These are phyloP conservation scores for Ophonus ardosiacus DNA, from an alignment of 2,888 invertebrate genomes.

Conservation along the genomic window DNA sequence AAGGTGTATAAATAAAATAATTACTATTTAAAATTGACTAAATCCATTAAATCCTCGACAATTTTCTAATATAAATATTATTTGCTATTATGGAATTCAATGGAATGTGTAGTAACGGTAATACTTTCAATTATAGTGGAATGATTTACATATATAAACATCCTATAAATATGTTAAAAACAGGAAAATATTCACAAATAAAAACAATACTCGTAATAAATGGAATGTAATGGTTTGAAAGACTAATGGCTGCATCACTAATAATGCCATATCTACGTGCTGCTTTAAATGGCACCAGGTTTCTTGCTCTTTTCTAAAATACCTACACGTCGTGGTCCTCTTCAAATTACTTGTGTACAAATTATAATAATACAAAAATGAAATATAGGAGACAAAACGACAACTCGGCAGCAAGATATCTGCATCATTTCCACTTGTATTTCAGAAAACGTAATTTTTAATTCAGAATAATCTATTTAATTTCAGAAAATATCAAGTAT, in stretches of 20 bases:
- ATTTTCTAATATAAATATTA: constrained; percentile 36
- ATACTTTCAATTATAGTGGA: constrained; percentile 15
- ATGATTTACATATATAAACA: constrained; percentile 27
- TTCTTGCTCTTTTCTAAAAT: constrained; percentile 16
- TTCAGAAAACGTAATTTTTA: too few relatives aligned
- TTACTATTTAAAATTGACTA: constrained; percentile 41
- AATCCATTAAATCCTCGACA: constrained; percentile 22
- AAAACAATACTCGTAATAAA: constrained; percentile 29
- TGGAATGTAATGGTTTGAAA: constrained; percentile 42
- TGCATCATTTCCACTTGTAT: too few relatives aligned
- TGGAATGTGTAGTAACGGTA: constrained; percentile 2
- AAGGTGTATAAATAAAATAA: constrained; percentile 32
- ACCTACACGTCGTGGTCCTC: constrained; percentile 17
- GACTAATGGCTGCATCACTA: constrained; percentile 28
- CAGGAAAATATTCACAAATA: constrained; percentile 17
- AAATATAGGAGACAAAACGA: not conserved
- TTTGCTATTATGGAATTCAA: constrained; percentile 37
- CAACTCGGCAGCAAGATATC: not conserved
- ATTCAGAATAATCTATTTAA: too few relatives aligned
- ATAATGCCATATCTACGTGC: constrained; percentile 26
- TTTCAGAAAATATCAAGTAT: too few relatives aligned
- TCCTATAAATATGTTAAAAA: constrained; percentile 29
- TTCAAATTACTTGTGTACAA: constrained; percentile 20
- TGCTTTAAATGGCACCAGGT: constrained; percentile 38
- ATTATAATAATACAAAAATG: not conserved